Base-by-base conservation (phyloP, 2,888 invertebrate genomes). In the Lithodes maja region DNA sequence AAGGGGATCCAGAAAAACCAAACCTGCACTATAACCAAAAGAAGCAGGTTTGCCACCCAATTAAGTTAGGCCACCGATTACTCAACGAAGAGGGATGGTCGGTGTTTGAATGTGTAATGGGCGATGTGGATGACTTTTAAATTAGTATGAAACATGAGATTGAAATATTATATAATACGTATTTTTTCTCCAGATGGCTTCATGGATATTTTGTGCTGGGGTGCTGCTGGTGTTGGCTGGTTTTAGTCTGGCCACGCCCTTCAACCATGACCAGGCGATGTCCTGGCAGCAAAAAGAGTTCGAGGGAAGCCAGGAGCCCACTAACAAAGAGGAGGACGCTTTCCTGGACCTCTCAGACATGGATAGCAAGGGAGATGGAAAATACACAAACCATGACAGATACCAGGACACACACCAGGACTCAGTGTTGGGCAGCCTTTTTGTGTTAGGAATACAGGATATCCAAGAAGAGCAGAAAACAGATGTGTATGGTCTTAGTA, bases 341-440 rank as follows among this genome's bases (percentile, higher is more conserved):
- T 55, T n/a, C 80, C 61, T 61, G 5, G 61, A 61, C 61, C 5
- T 61, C 7, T 7, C 61, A 61, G 61, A 61, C 61, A 5, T 61
- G 5, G 33, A 54, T 2, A 17, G 54, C 9, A 17, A 33, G 55
- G 80, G 55, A 5, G 17, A 55, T 12, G 12, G 61, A 61, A 12
- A 12, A 0, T 5, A 12, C 61, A 61, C n/a, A 54, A 53, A 52
- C 33, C 33, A 33, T 33, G 33, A 33, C 33, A 33, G 33, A 12
- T 12, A 77, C 77, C 12, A 50, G 55, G 50, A 52, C 61, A 12
- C n/a, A 33, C 1, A 3, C 33, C 68, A 69, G 9, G 69, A 61
- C 69, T 78, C 78, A 9, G 87, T 87, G 1, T 49, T 87, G 50
- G 55, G 53, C 3, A 87, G 83, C 49, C 55, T 87, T 49, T 74